Conservation (phyloP, 1,140 invertebrate genomes). For the Penaeus indicus region DNA sequence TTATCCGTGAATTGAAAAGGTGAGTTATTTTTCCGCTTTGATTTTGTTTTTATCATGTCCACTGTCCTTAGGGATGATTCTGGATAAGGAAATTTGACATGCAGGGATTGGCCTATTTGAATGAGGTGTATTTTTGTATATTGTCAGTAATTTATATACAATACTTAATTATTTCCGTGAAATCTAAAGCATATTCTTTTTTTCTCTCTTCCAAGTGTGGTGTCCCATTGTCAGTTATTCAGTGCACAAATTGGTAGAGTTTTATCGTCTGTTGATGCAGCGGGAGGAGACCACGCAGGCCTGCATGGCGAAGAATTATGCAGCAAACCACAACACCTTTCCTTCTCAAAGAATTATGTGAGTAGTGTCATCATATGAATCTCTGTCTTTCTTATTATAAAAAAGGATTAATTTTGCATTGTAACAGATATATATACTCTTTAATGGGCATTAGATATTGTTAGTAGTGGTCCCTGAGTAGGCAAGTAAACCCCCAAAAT, state of each 20-base stretch:
- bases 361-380: neutral
- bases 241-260: constrained; percentile 50
- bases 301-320: constrained; percentile 44
- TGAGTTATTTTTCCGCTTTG: neutral
- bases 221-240: constrained; percentile 50
- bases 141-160: too few species aligned
- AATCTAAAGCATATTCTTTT: neutral
- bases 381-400: too few species aligned
- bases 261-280: constrained; percentile 51
- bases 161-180: neutral
- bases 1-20: constrained; percentile 49
- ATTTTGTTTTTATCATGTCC: neutral
- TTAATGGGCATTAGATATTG: too few species aligned
- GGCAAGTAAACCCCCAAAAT: too few species aligned
- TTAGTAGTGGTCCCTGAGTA: too few species aligned
- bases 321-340: constrained; percentile 55
- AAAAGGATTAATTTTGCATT: too few species aligned
- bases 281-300: constrained; percentile 56
- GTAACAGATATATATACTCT: too few species aligned
- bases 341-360: constrained; percentile 50
- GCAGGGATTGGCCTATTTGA: too few species aligned
- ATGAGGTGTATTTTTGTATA: too few species aligned
- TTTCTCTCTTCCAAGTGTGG: constrained; percentile 8
- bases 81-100: too few species aligned
- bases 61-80: neutral